Percentiles rank a stretch among this genome's conserved stretches.
These are phyloP conservation scores for Dicyrtomina minuta DNA, from an alignment of 2,888 invertebrate species.

Conservation along the genomic window DNA sequence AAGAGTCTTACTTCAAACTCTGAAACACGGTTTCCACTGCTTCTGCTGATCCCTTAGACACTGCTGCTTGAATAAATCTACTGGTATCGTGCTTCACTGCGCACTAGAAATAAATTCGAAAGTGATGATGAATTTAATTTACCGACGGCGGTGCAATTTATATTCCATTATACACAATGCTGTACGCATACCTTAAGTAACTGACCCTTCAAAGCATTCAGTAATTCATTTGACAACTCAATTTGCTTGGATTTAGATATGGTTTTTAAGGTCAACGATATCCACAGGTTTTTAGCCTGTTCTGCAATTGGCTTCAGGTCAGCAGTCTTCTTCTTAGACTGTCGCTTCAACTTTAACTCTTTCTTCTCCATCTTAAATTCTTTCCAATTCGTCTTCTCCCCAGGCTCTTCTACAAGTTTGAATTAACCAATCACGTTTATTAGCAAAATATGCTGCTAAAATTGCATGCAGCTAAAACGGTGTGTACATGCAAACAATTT, in stretches of 20 bases:
- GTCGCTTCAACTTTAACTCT: conserved; percentile 33
- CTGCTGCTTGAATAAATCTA: conserved; percentile 24
- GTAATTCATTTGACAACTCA: conserved; percentile 14
- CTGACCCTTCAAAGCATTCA: conserved; percentile 1
- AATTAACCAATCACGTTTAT: background rate
- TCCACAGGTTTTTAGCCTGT: conserved; percentile 26
- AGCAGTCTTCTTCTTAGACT: conserved; percentile 31
- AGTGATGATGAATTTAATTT: no score
- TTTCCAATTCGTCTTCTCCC: conserved; percentile 40
- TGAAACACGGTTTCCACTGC: conserved; percentile 12
- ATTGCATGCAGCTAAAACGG: background rate
- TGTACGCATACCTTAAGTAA: conserved; percentile 12
- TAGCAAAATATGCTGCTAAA: background rate
- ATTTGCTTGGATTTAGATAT: conserved; percentile 13
- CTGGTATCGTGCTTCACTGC: conserved; percentile 24
- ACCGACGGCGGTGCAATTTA: no score
- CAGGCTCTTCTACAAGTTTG: conserved; percentile 21
- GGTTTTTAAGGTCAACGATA: conserved; percentile 10
- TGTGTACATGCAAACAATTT: background rate
- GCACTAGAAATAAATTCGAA: background rate
- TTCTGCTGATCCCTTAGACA: conserved; percentile 27
- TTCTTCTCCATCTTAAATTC: conserved; percentile 36
- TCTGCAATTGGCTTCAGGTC: conserved; percentile 7
- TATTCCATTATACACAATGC: no score
- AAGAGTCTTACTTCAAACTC: conserved; percentile 23